phyloP scores from a whole-genome alignment of 1,140 invertebrate genomes.

The Thaumatotibia leucotreta region DNA sequence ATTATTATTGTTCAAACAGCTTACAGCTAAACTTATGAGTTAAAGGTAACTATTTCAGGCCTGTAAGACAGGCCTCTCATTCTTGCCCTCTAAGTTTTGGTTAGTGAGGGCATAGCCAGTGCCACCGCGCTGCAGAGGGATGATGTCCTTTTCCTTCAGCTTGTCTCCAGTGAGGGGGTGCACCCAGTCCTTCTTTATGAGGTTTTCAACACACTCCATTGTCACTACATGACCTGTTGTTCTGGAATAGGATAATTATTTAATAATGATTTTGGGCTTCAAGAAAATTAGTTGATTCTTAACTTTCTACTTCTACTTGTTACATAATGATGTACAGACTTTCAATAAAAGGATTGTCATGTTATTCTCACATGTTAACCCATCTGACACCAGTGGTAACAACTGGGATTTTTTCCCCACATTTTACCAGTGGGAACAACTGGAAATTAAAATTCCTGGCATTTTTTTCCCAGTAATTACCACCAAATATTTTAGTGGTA shows the following conservation, averaged over 20 bases:
- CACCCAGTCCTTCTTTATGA: constrained; percentile 98
- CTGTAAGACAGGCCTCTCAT: constrained; percentile 91
- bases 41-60: constrained; percentile 72
- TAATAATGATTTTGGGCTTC: background rate
- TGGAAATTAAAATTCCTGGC: too few relatives aligned
- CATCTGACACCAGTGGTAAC: too few relatives aligned
- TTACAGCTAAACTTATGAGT: background rate
- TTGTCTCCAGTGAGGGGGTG: constrained; percentile 94
- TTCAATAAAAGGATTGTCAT: too few relatives aligned
- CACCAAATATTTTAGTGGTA: too few relatives aligned
- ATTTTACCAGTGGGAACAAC: too few relatives aligned
- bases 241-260: constrained; percentile 41
- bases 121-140: constrained; percentile 94
- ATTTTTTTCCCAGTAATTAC: too few relatives aligned
- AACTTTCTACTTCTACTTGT: too few relatives aligned
- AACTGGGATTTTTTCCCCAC: too few relatives aligned
- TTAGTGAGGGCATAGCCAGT: constrained; percentile 95
- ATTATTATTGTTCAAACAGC: too few relatives aligned
- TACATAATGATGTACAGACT: too few relatives aligned
- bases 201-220: constrained; percentile 96
- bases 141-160: constrained; percentile 95
- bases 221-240: constrained; percentile 94
- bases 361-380: too few relatives aligned
- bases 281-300: too few relatives aligned
- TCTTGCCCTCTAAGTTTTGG: constrained; percentile 87